Conservation (phyloP, 1,140 invertebrate genomes). For the Phocides pigmalion region DNA sequence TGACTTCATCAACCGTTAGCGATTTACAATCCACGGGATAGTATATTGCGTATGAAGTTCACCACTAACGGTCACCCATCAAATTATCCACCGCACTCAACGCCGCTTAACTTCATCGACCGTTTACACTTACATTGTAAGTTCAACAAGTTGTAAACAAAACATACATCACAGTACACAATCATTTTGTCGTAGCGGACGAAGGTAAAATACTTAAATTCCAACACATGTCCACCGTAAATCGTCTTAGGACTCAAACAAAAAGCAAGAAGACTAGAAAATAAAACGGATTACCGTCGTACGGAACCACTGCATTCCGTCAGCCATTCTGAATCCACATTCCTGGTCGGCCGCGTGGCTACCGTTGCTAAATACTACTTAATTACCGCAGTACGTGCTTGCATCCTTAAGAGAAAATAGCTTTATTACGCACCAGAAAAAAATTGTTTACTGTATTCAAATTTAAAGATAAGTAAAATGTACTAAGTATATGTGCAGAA, state of each 20-base stretch:
- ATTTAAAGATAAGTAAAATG: too few species aligned
- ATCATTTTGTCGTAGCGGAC: neutral
- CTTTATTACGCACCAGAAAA: conserved; percentile 17
- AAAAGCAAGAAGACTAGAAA: conserved; percentile 21
- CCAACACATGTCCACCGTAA: conserved; percentile 30
- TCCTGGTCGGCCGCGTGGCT: conserved; percentile 18
- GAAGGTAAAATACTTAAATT: conserved; percentile 9
- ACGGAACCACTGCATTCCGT: conserved; percentile 23
- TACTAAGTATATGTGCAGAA: too few species aligned
- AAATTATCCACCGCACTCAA: too few species aligned
- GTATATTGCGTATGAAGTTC: too few species aligned
- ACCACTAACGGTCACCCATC: too few species aligned
- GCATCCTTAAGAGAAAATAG: conserved; percentile 24
- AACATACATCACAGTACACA: neutral
- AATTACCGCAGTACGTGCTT: conserved; percentile 22
- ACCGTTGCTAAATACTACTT: conserved; percentile 32
- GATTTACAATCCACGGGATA: too few species aligned
- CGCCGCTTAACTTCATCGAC: too few species aligned
- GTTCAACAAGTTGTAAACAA: neutral
- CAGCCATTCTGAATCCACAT: neutral
- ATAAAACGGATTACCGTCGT: conserved; percentile 27
- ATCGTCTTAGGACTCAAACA: conserved; percentile 21
- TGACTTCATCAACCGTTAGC: too few species aligned
- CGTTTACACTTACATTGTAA: too few species aligned
- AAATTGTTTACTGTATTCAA: neutral